phyloP scores from a whole-genome alignment of 1,140 invertebrate species.

The Onthophagus taurus region DNA sequence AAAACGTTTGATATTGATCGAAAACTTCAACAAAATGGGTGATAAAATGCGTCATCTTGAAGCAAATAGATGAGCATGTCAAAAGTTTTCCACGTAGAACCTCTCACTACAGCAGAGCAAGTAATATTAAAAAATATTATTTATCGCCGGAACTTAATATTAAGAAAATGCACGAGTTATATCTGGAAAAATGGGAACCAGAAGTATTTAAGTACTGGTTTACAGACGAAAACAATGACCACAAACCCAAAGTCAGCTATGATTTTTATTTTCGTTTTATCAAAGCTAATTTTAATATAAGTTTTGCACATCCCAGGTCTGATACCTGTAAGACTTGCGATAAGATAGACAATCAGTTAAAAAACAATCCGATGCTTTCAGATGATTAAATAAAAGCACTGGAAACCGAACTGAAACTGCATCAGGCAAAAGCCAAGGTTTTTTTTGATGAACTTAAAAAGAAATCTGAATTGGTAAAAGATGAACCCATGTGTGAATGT shows the following conservation, averaged over 20 bases:
- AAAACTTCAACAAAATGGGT: no score
- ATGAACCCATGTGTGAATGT: neutral
- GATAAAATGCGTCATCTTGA: no score
- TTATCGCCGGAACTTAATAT: slow-evolving; percentile 6
- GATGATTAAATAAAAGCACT: neutral
- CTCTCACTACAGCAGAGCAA: slow-evolving; percentile 1
- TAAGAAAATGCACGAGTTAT: slow-evolving; percentile 2
- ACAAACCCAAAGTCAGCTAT: neutral
- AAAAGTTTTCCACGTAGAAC: slow-evolving; percentile 5
- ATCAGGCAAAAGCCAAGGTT: neutral
- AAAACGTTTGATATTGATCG: no score
- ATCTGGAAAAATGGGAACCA: slow-evolving; percentile 1
- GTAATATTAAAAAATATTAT: slow-evolving; percentile 4
- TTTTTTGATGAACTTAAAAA: slow-evolving; percentile 1
- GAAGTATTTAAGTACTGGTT: neutral
- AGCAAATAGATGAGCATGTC: slow-evolving; percentile 6
- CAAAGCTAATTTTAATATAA: slow-evolving; percentile 5
- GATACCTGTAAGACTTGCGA: slow-evolving; percentile 5
- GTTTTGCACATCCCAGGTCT: slow-evolving; percentile 4
- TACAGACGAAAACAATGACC: neutral
- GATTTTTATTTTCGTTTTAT: slow-evolving; percentile 1
- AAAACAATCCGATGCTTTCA: neutral
- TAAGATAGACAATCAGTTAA: slow-evolving; percentile 2
- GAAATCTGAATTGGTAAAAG: slow-evolving; percentile 1
- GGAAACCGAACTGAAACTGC: neutral